Evolutionary conservation across 2,888 invertebrate genomes (phyloP).

Genomic region (Cheilosia soror): DNA sequence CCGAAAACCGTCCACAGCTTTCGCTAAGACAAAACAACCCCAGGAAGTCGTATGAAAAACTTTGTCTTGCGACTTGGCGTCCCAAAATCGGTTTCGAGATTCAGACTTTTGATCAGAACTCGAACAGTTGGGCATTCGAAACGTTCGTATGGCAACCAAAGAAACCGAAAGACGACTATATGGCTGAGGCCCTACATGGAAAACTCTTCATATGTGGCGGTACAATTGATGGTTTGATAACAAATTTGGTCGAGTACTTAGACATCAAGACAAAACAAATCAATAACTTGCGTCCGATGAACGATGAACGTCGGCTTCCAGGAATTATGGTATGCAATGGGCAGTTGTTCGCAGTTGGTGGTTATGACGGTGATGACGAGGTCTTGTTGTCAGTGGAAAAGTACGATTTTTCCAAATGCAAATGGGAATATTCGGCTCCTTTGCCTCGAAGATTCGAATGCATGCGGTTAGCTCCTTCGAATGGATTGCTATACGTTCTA

Average conservation of each 20-base stretch:
- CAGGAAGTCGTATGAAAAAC: not conserved
- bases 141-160: no score
- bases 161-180: no score
- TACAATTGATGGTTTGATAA: no score
- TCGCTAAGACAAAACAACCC: not conserved
- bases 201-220: no score
- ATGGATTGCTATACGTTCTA: not conserved
- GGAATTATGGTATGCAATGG: not conserved
- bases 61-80: not conserved
- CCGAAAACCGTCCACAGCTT: not conserved
- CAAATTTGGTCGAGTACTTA: no score
- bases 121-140: not conserved
- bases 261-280: no score
- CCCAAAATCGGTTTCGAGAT: not conserved
- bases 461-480: not conserved
- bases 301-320: no score
- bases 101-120: not conserved
- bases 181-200: no score
- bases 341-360: not conserved
- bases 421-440: not conserved
- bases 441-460: not conserved
- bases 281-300: no score
- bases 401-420: not conserved
- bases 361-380: not conserved
- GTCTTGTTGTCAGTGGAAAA: not conserved